phyloP scores from a whole-genome alignment of 2,888 invertebrate species.

The Epirrhoe tristata region DNA sequence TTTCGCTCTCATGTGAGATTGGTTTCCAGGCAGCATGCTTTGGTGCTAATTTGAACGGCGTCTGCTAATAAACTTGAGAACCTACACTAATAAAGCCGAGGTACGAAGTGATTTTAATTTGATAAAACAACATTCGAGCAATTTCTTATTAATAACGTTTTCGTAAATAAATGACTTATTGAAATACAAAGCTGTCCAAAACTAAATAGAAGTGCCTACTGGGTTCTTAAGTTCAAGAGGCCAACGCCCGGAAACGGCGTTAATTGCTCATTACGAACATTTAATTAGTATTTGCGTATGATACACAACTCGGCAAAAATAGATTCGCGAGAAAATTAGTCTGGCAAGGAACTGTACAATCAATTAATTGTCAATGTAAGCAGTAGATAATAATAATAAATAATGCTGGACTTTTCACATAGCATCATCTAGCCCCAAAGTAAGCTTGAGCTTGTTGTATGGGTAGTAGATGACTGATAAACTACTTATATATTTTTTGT shows the following conservation, averaged over 20 bases:
- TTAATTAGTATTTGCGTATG: constrained; percentile 27
- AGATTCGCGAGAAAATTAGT: constrained; percentile 18
- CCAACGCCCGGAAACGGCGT: constrained; percentile 21
- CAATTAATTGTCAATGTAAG: too few species aligned
- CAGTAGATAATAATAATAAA: too few species aligned
- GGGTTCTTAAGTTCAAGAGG: constrained; percentile 21
- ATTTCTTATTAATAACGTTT: too few species aligned
- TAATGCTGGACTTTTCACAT: too few species aligned
- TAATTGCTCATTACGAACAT: constrained; percentile 31
- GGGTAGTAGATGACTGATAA: too few species aligned
- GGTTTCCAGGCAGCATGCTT: background rate
- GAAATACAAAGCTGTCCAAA: too few species aligned
- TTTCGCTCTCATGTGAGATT: background rate
- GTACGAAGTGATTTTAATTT: background rate
- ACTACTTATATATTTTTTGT: too few species aligned
- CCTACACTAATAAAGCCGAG: background rate
- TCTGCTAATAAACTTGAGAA: background rate
- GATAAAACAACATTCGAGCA: too few species aligned
- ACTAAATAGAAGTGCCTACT: background rate
- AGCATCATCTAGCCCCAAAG: too few species aligned
- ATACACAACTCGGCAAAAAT: constrained; percentile 17
- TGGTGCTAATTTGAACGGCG: background rate
- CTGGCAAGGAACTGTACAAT: background rate
- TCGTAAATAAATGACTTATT: too few species aligned
- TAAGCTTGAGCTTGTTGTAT: too few species aligned